phyloP scores from a whole-genome alignment of 2,113 vertebrate genomes.

The Paradoxurus hermaphroditus region DNA sequence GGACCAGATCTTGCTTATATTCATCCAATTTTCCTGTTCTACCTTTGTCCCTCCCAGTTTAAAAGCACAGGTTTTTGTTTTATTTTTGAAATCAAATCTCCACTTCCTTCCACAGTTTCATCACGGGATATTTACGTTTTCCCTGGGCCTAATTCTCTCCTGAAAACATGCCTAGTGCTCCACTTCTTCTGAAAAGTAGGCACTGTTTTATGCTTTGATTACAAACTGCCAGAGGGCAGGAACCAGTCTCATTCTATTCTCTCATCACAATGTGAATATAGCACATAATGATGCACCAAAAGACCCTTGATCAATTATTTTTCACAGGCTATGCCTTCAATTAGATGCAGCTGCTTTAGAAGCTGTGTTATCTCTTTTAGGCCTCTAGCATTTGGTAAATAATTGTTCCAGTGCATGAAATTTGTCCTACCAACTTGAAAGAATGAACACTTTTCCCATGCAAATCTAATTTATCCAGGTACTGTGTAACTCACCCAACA shows the following conservation, averaged over 20 bases:
- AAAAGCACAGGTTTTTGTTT: neutral
- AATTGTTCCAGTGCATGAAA: conserved; percentile 22
- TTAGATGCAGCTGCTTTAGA: conserved; percentile 16
- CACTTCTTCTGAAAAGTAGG: neutral
- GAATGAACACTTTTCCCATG: neutral
- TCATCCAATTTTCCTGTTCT: neutral
- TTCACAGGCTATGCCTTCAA: neutral
- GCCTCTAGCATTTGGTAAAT: conserved; percentile 36
- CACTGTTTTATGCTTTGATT: conserved; percentile 23
- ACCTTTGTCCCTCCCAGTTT: neutral
- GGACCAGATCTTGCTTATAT: neutral
- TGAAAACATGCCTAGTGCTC: neutral
- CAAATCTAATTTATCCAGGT: conserved; percentile 48
- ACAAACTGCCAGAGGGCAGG: neutral
- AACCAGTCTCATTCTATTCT: neutral
- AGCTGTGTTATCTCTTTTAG: neutral
- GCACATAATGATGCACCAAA: neutral
- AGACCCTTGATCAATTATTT: neutral
- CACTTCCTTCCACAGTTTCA: neutral
- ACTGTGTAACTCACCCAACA: neutral
- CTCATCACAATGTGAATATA: neutral
- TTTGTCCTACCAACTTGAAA: conserved; percentile 34
- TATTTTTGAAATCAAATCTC: neutral
- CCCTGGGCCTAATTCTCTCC: neutral
- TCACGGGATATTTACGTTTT: neutral